A percentile compares a stretch with the other conserved stretches of the same genome.
These are phyloP conservation scores for Porites lutea DNA, from an alignment of 64 coral and sea anemone genomes.

Conservation along the genomic window DNA sequence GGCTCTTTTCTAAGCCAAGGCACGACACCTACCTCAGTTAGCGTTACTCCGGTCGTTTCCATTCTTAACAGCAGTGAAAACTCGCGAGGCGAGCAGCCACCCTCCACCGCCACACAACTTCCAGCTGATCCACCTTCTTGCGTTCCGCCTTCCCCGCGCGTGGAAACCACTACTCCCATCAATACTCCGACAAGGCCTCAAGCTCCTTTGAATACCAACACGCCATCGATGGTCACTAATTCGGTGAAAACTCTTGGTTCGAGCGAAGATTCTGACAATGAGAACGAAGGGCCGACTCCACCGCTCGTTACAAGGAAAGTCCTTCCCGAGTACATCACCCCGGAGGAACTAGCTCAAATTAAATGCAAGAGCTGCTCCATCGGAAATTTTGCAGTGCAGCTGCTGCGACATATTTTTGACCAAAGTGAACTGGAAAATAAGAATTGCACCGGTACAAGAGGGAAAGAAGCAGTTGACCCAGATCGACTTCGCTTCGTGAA, in stretches of 20 bases:
- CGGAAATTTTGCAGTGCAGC: conserved; percentile 91
- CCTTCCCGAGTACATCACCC: conserved; percentile 35
- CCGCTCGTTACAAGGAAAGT: conserved; percentile 49
- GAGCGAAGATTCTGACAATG: conserved; percentile 38
- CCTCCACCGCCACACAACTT: conserved; percentile 40
- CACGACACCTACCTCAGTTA: conserved; percentile 22
- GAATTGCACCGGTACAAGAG: conserved; percentile 88
- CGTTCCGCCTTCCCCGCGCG: conserved; percentile 55
- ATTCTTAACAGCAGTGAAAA: conserved; percentile 40
- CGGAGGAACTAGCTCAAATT: conserved; percentile 81
- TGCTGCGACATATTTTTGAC: conserved; percentile 78
- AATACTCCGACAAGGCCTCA: conserved; percentile 60
- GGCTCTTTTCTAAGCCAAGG: conserved; percentile 47
- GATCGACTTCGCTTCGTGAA: conserved; percentile 80
- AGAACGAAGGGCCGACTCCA: conserved; percentile 43
- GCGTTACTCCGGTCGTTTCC: conserved; percentile 32
- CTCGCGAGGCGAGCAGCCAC: conserved; percentile 72
- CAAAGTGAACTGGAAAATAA: conserved; percentile 73
- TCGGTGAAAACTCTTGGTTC: conserved; percentile 37
- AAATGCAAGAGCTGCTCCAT: conserved; percentile 92
- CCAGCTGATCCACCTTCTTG: conserved; percentile 30
- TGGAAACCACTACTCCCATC: conserved; percentile 42
- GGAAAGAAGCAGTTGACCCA: conserved; percentile 85
- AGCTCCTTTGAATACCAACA: conserved; percentile 40
- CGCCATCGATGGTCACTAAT: conserved; percentile 32